Base-by-base conservation (phyloP, 1,140 invertebrate genomes). In the Drosophila novamexicana region DNA sequence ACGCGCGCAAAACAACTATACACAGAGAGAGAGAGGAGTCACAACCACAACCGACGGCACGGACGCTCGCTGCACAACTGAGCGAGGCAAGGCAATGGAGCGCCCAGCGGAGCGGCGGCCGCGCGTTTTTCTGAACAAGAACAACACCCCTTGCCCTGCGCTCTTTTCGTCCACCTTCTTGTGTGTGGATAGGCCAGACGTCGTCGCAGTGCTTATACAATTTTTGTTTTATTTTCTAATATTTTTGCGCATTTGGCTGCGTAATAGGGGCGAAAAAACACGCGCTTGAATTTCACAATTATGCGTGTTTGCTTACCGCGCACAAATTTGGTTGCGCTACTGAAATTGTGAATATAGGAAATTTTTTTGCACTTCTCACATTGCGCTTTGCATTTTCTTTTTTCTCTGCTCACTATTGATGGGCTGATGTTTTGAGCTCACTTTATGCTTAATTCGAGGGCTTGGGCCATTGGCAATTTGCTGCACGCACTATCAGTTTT, bases 51-150 rank as follows among this genome's bases (percentile, higher is more conserved):
- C 83, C 83, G 80, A 89, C 71, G 70, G 81, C 79, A 83, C 84
- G 84, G 83, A 88, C 78, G 83, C 81, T 88, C 69, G 80, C 73
- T 88, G 84, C 83, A 88, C 76, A 86, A 86, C 82, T 86, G 76
- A 79, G 78, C 77, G 75, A 79, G 69, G 71, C 66, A 66, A 68
- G 72, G 66, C 72, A 58, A 70, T 70, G 72, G 66, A 75, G 72
- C 76, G 81, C 80, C 79, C 79, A 82, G 79, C 81, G 81, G 81
- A 85, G 75, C 71, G 64, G 80, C 72, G 67, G 71, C 72, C 77
- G 81, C 79, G 81, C 82, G 66, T 75, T 75, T 73, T 61, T 37
- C 62, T 58, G 82, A 75, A 68, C 74, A 69, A 82, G 83, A 82
- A 82, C 62, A 65, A 61, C 67, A 72, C 76, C 73, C 66, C 75